Base-by-base conservation (phyloP, 2,888 invertebrate genomes). In the Eumerus sabulonum region DNA sequence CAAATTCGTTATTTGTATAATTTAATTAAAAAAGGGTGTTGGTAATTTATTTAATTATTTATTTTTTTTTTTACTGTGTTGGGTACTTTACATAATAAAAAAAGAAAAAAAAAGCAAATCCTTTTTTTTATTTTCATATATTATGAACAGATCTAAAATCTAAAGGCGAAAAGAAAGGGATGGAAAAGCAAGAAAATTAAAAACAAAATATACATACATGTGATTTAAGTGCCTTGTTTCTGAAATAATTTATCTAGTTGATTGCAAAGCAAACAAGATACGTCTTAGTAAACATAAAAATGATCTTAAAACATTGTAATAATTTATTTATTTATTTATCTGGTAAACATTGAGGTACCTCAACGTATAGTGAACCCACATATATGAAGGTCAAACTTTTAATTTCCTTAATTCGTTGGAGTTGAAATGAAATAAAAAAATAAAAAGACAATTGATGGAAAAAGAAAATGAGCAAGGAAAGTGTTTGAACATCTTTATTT, bases 171-270 rank as follows among this genome's bases (percentile, higher is more conserved):
- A 1, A 63, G 9, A 5, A 27, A 63, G 18, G 9, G 38, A 40
- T 12, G 1, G n/a, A n/a, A n/a, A n/a, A n/a, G n/a, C n/a, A 47
- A 56, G 13, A 70, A 14, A 59, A 64, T 18, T 27, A 4, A 35
- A 40, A n/a, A 64, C 44, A 47, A 40, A 70, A 70, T 4, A 60
- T 9, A 79, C 50, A 64, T 81, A 71, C 73, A 77, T 82, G 82
- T 82, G 82, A 82, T 82, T 82, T 82, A 82, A 82, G 82, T 82
- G 82, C 82, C 82, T 82, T 82, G 72, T 79, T 68, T 81, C 53
- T 59, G 71, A 71, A 76, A 76, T 82, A 81, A 79, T 76, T 40
- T 76, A 81, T 81, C 76, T 81, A 76, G 64, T 82, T 82, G 74
- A 70, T 68, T 68, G 74, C 67, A 76, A 81, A 79, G 79, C 79